Base-by-base conservation (phyloP, 2,797 vertebrate genomes). In the Aldrovandia affinis region DNA sequence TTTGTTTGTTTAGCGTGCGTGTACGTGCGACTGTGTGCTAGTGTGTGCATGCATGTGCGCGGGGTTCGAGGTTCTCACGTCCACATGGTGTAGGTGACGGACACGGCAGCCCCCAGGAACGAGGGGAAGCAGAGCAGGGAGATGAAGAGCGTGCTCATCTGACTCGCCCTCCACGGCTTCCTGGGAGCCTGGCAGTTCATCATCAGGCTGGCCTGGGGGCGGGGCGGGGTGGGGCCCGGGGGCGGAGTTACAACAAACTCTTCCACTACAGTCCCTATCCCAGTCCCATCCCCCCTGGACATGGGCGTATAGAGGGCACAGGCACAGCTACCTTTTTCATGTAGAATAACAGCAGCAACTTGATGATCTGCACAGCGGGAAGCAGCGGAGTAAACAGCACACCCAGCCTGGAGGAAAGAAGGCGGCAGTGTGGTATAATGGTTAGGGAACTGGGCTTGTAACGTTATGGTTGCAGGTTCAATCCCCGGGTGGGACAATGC, bases 131-230 rank as follows among this genome's bases (percentile, higher is more conserved):
- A 99, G 78, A 99, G 96, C 57, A 99, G 95, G 0, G 96, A 96
- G 91, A 98, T 94, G 93, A 99, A 99, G 89, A 97, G 36, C 0
- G 96, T 98, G 88, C 92, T 97, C 97, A 99, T 99, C 88, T 92
- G 97, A 18, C 95, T 97, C 0, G 97, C 97, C 81, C 95, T 93
- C 96, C 98, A 99, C 0, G 96, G 96, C 87, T 95, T 96, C 83
- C 96, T 94, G 14, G 98, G 97, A 0, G 95, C 94, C 92, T 97
- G 98, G 88, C 97, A 99, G 95, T 99, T 99, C 90, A 89, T 94
- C 97, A 98, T 95, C 90, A 99, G 92, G 87, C 98, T 99, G 57
- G 93, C 92, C 98, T 99, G 93, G 33, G 33, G 33, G 33, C 18
- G 57, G 20, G 57, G 18, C n/a, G n/a, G n/a, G n/a, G n/a, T n/a